Evolutionary conservation across 2,797 vertebrate species (phyloP).

Genomic region (Pseudochirops cupreus): DNA sequence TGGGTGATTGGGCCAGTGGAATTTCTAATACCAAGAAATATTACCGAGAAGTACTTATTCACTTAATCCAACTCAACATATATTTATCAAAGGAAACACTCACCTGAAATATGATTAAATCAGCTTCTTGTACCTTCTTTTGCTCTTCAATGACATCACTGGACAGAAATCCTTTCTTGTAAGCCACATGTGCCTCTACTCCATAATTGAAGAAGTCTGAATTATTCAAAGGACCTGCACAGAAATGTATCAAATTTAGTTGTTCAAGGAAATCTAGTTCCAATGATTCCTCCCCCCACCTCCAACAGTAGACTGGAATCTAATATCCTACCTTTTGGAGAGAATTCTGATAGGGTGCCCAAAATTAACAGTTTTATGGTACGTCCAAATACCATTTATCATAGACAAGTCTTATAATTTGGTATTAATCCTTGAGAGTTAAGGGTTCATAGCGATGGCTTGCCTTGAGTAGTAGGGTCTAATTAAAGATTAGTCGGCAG

Average conservation of each 20-base stretch:
- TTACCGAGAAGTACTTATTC: neutral
- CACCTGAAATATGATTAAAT: constrained; percentile 89
- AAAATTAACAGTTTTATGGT: neutral
- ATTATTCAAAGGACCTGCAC: constrained; percentile 82
- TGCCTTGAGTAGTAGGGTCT: neutral
- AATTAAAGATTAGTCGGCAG: neutral
- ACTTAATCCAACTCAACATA: neutral
- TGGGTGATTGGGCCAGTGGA: neutral
- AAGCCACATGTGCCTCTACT: constrained; percentile 84
- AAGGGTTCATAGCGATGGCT: neutral
- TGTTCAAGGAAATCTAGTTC: neutral
- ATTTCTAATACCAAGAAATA: neutral
- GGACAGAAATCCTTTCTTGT: constrained; percentile 84
- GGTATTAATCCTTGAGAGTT: neutral
- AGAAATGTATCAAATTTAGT: neutral
- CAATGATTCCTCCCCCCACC: too few species aligned
- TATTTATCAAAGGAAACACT: constrained; percentile 40
- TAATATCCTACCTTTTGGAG: neutral
- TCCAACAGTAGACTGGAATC: neutral
- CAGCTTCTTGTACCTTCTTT: constrained; percentile 87
- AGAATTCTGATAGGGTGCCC: neutral
- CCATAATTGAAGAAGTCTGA: constrained; percentile 85
- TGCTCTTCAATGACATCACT: constrained; percentile 87
- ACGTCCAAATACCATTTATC: neutral
- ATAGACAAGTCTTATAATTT: neutral